A percentile compares a stretch with the other conserved stretches of the same genome.
Evolutionary conservation across 2,888 invertebrate genomes (phyloP).

Genomic region (Heliconius hortense): DNA sequence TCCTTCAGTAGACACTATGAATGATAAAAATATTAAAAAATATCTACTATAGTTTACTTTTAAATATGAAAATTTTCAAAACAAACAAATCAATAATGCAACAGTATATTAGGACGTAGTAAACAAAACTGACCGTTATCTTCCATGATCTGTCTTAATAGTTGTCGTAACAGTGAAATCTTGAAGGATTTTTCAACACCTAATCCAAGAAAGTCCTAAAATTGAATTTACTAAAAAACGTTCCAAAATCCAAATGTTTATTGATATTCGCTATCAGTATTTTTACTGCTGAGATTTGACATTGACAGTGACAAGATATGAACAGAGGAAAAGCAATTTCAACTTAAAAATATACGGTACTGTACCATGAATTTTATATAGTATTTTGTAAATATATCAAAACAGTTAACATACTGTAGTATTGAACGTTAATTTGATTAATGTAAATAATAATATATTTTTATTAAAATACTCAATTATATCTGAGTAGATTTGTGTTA

Average conservation of each 20-base stretch:
- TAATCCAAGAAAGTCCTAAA: constrained; percentile 7
- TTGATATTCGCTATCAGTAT: constrained; percentile 9
- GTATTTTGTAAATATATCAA: background rate
- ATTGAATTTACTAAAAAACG: background rate
- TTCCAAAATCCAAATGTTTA: background rate
- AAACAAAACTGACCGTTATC: constrained; percentile 51
- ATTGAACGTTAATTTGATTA: background rate
- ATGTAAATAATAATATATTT: background rate
- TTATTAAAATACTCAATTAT: too few species aligned
- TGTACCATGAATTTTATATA: background rate
- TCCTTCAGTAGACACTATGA: constrained; percentile 32
- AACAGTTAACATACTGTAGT: background rate
- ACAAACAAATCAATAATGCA: constrained; percentile 16
- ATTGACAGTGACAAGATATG: background rate
- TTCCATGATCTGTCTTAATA: constrained; percentile 56
- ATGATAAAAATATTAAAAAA: background rate
- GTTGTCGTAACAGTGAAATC: constrained; percentile 51
- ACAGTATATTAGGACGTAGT: background rate
- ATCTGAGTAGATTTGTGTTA: background rate
- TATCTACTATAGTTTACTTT: background rate
- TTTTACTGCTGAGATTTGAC: constrained; percentile 1
- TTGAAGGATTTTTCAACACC: constrained; percentile 42
- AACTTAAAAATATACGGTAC: background rate
- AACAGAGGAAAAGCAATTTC: too few species aligned
- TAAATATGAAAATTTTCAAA: background rate